phyloP scores from a whole-genome alignment of 92 coral and sea anemone species.

The Palythoa caribaeorum region DNA sequence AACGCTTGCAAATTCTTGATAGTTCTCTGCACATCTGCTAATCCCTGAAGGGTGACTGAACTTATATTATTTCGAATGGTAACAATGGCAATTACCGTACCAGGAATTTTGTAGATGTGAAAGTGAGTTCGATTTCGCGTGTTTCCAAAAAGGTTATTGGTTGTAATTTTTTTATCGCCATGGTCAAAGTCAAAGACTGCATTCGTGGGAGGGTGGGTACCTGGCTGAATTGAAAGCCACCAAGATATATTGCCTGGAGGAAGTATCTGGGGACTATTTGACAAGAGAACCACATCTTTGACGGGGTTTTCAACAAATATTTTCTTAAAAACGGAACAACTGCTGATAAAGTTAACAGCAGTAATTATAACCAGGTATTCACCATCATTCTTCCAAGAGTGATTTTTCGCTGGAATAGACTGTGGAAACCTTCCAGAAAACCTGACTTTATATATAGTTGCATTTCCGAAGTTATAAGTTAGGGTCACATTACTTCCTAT shows the following conservation, averaged over 20 bases:
- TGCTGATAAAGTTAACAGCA: conserved; percentile 70
- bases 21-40: conserved; percentile 81
- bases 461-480: conserved; percentile 78
- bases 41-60: conserved; percentile 51
- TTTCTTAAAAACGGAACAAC: neutral
- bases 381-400: conserved; percentile 66
- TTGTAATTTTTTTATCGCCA: conserved; percentile 43
- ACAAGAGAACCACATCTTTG: conserved; percentile 28
- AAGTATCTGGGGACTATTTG: conserved; percentile 80
- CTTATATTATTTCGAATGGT: conserved; percentile 67
- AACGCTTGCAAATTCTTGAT: conserved; percentile 65
- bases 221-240: conserved; percentile 49
- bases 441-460: conserved; percentile 16
- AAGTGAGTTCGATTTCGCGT: conserved; percentile 27
- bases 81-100: conserved; percentile 60
- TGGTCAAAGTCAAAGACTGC: conserved; percentile 75
- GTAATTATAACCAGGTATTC: conserved; percentile 50
- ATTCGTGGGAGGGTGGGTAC: conserved; percentile 82
- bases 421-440: conserved; percentile 58
- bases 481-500: conserved; percentile 79
- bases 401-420: conserved; percentile 23
- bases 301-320: conserved; percentile 71
- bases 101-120: conserved; percentile 56
- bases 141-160: conserved; percentile 46
- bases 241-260: conserved; percentile 77